Conservation (phyloP, 2,888 invertebrate species). For the Panopea generosa region DNA sequence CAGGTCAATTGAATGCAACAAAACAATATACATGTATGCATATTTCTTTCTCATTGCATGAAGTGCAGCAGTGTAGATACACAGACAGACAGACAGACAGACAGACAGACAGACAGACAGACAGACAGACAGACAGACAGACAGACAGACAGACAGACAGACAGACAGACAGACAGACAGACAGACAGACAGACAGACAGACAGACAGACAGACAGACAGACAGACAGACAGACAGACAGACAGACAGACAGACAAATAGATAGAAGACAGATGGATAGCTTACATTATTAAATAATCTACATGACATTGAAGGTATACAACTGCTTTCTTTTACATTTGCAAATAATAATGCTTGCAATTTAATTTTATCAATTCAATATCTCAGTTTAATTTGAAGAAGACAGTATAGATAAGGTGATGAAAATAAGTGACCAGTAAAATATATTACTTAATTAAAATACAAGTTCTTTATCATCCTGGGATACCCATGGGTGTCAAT, state of each 20-base stretch:
- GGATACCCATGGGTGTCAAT: no score
- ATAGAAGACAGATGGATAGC: constrained; percentile 17
- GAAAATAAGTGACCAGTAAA: no score
- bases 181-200: constrained; percentile 18
- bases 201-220: constrained; percentile 18
- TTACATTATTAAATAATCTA: neutral
- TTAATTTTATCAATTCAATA: neutral
- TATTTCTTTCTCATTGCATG: no score
- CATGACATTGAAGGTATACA: neutral
- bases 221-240: constrained; percentile 23
- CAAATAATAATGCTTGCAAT: neutral
- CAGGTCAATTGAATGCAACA: no score
- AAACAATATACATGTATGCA: no score
- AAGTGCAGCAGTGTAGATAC: neutral
- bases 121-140: constrained; percentile 15
- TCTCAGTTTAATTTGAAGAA: no score
- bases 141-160: constrained; percentile 16
- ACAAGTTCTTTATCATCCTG: no score
- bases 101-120: constrained; percentile 19
- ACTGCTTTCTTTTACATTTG: neutral
- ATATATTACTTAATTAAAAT: no score
- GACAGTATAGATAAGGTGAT: no score
- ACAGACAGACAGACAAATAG: constrained; percentile 19
- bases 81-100: constrained; percentile 14
- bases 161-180: constrained; percentile 16